Conservation (phyloP, 2,113 vertebrate genomes). For the Neogobius melanostomus region DNA sequence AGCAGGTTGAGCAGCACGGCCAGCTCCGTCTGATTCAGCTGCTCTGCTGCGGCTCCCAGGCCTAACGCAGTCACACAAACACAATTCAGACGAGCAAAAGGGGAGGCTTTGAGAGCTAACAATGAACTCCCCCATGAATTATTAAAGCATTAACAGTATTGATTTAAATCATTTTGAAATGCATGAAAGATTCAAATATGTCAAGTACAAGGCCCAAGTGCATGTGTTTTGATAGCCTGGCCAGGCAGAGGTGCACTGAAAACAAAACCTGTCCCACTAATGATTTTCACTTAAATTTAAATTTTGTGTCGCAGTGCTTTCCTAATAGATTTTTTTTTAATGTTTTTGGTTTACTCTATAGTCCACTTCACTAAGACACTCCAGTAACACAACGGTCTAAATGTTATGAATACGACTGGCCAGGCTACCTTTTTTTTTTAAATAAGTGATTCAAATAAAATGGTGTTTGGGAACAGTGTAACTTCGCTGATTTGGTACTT, state of each 20-base stretch:
- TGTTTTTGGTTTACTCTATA: too few species aligned
- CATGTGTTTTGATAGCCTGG: not conserved
- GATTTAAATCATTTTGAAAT: not conserved
- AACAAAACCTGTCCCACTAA: too few species aligned
- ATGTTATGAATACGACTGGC: not conserved
- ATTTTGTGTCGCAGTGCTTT: too few species aligned
- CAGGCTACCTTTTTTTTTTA: not conserved
- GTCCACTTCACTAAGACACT: too few species aligned
- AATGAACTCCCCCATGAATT: not conserved
- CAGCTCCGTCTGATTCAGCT: slow-evolving; percentile 94
- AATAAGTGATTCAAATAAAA: not conserved
- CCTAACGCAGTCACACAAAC: slow-evolving; percentile 62
- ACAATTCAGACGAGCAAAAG: not conserved
- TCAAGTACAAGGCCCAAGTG: not conserved
- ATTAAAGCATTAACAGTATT: not conserved
- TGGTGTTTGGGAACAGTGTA: not conserved
- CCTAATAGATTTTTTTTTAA: too few species aligned
- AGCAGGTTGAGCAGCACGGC: slow-evolving; percentile 94
- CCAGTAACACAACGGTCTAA: not conserved
- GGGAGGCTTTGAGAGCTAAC: not conserved
- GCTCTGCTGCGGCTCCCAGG: slow-evolving; percentile 89
- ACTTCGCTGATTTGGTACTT: not conserved
- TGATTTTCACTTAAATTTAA: too few species aligned
- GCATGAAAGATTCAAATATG: not conserved
- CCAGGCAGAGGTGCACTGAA: not conserved